Conservation (phyloP, 2,797 vertebrate genomes). For the Oryzias dopingdopingensis region DNA sequence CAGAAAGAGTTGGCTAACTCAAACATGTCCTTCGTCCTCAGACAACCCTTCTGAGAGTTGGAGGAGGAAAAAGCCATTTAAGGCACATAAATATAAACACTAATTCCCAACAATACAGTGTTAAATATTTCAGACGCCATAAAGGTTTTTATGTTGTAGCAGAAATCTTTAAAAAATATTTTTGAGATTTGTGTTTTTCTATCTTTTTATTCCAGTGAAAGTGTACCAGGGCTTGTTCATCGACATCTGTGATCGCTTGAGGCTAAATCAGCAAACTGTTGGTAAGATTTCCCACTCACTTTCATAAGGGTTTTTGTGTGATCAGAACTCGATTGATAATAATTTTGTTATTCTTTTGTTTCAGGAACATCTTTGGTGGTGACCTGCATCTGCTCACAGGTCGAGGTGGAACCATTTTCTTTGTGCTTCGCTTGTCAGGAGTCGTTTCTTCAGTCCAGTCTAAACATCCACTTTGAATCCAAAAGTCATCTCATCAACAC, state of each 20-base stretch:
- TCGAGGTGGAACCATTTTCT: background rate
- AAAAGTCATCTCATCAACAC: slow-evolving; percentile 43
- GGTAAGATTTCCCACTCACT: slow-evolving; percentile 32
- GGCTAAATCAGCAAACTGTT: slow-evolving; percentile 12
- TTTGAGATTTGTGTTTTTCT: background rate
- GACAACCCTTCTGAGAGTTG: no score
- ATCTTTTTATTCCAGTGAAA: background rate
- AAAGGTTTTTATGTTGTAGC: no score
- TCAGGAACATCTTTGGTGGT: slow-evolving; percentile 54
- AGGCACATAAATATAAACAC: no score
- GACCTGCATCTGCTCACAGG: slow-evolving; percentile 24
- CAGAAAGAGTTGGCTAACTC: no score
- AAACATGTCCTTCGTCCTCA: no score
- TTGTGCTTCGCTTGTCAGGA: slow-evolving; percentile 62
- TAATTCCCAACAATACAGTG: no score
- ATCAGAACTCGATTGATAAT: background rate
- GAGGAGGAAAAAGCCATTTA: no score
- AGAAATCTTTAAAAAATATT: background rate
- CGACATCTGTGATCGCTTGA: background rate
- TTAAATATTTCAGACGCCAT: no score
- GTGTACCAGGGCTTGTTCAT: background rate
- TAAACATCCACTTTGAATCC: slow-evolving; percentile 38
- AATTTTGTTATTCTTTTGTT: background rate
- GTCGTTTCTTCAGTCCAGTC: background rate
- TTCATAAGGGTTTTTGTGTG: background rate